These are phyloP conservation scores for Epicampocera succincta DNA, from an alignment of 2,888 invertebrate species.

Conservation along the genomic window DNA sequence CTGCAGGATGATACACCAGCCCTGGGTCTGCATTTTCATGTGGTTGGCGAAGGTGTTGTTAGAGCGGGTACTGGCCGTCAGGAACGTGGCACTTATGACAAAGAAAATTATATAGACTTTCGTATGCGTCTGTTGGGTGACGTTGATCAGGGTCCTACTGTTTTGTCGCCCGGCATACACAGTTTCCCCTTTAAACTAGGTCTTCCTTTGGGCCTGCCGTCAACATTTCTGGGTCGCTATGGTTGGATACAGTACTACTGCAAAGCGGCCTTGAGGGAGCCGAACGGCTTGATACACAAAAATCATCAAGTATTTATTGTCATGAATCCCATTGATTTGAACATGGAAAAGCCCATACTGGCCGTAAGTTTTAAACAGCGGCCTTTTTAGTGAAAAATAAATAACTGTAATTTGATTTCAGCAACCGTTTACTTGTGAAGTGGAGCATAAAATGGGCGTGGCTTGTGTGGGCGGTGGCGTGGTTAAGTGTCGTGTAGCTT, in stretches of 20 bases:
- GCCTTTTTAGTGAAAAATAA: background rate
- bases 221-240: constrained; percentile 95
- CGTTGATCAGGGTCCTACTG: constrained; percentile 90
- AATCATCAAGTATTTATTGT: constrained; percentile 98
- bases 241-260: constrained; percentile 98
- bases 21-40: constrained; percentile 95
- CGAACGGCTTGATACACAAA: constrained; percentile 92
- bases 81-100: constrained; percentile 90
- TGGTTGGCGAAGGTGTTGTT: constrained; percentile 97
- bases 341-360: constrained; percentile 92
- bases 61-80: constrained; percentile 90
- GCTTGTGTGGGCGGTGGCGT: constrained; percentile 94
- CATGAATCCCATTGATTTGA: constrained; percentile 97
- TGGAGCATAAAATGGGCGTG: constrained; percentile 94
- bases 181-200: constrained; percentile 97
- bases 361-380: constrained; percentile 85
- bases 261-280: constrained; percentile 93
- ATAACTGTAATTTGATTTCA: constrained; percentile 76
- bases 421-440: constrained; percentile 95
- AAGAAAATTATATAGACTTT: constrained; percentile 97
- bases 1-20: constrained; percentile 96
- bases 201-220: constrained; percentile 93
- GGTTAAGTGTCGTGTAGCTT: constrained; percentile 91
- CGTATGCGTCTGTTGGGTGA: constrained; percentile 95
- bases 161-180: constrained; percentile 95